These are phyloP conservation scores for Fundulus diaphanus DNA, from an alignment of 2,797 vertebrate genomes.

Conservation along the genomic window DNA sequence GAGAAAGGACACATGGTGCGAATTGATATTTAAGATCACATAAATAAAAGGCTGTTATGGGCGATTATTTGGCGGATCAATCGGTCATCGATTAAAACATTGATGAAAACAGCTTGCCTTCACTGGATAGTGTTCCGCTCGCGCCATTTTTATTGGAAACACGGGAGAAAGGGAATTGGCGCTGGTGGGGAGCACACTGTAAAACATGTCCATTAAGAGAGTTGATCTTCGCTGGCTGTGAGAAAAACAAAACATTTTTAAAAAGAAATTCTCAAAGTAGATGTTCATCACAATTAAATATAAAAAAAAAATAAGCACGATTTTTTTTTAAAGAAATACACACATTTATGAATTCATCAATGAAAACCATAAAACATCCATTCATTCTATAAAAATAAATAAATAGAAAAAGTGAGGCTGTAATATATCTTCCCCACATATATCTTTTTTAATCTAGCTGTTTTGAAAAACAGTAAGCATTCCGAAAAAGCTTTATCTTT, in stretches of 20 bases:
- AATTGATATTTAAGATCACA: conserved; percentile 5
- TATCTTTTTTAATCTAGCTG: background rate
- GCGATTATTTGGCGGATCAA: conserved; percentile 35
- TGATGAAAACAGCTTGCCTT: conserved; percentile 34
- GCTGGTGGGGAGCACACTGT: conserved; percentile 62
- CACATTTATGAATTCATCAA: too few relatives aligned
- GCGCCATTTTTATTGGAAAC: conserved; percentile 69
- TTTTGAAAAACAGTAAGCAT: background rate
- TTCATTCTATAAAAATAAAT: too few relatives aligned
- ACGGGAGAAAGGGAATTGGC: conserved; percentile 55
- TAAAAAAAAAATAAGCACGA: too few relatives aligned
- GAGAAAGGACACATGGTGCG: conserved; percentile 10
- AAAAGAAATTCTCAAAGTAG: background rate
- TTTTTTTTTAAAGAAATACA: too few relatives aligned
- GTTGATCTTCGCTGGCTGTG: background rate
- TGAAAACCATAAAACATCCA: too few relatives aligned
- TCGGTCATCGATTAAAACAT: conserved; percentile 35
- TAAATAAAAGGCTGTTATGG: conserved; percentile 7
- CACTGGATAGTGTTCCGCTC: conserved; percentile 42
- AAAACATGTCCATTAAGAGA: conserved; percentile 48
- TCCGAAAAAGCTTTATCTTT: background rate
- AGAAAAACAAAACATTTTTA: too few relatives aligned
- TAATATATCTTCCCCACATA: background rate
- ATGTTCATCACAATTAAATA: too few relatives aligned
- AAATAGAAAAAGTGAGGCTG: background rate